Conservation (phyloP, 2,888 invertebrate genomes). For the Lamellibrachia columna region DNA sequence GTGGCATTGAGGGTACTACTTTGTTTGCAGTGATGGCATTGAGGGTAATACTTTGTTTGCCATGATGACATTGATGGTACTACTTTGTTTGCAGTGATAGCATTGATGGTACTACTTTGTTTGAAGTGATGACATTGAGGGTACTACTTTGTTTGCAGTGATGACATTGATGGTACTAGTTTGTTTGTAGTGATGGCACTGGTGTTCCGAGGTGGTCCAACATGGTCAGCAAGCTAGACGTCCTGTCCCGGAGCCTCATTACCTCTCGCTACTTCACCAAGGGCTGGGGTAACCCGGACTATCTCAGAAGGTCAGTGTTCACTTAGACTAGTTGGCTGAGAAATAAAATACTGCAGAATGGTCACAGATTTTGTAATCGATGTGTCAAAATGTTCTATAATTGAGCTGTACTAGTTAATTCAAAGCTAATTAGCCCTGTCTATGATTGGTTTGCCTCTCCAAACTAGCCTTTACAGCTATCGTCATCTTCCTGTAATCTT, state of each 20-base stretch:
- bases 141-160: not conserved
- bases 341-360: too few relatives aligned
- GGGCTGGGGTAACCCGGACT: constrained; percentile 25
- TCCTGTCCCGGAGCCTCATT: constrained; percentile 6
- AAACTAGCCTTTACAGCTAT: too few relatives aligned
- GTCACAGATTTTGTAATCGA: too few relatives aligned
- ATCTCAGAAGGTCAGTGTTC: not conserved
- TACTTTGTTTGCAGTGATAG: not conserved
- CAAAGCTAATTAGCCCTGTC: too few relatives aligned
- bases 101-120: not conserved
- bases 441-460: too few relatives aligned
- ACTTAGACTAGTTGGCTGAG: too few relatives aligned
- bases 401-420: too few relatives aligned
- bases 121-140: not conserved
- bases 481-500: too few relatives aligned
- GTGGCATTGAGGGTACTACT: not conserved
- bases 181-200: not conserved
- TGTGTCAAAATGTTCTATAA: too few relatives aligned
- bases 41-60: not conserved
- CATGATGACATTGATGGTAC: not conserved
- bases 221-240: constrained; percentile 22
- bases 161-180: not conserved
- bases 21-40: not conserved
- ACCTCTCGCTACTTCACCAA: constrained; percentile 25
- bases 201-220: not conserved